Conservation (phyloP, 35 echinoderm and acorn worm genomes). For the Strongylocentrotus purpuratus region DNA sequence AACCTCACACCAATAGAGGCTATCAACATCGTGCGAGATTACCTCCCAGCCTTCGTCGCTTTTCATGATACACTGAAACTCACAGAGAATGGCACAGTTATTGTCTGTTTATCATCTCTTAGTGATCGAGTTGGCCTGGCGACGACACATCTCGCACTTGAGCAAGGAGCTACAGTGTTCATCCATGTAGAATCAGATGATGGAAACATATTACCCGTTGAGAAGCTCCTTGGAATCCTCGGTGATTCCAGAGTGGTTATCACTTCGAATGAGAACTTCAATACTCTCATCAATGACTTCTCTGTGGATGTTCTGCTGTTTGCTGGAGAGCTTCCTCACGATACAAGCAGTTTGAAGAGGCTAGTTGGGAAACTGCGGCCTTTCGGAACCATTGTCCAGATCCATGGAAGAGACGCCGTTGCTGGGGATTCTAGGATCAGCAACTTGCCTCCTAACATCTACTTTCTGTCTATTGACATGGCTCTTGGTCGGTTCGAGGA, state of each 20-base stretch:
- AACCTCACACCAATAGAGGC: conserved; percentile 89
- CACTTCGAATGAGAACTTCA: conserved; percentile 90
- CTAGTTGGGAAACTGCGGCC: conserved; percentile 83
- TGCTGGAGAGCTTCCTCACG: conserved; percentile 90
- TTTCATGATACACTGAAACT: conserved; percentile 91
- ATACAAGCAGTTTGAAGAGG: conserved; percentile 68
- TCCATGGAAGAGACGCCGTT: conserved; percentile 72
- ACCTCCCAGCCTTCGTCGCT: conserved; percentile 92
- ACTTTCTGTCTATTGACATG: conserved; percentile 91
- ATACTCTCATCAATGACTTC: conserved; percentile 84
- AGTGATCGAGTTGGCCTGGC: conserved; percentile 91
- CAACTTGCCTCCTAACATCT: conserved; percentile 83
- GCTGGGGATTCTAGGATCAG: conserved; percentile 70
- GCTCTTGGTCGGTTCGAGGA: conserved; percentile 78
- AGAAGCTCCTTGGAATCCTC: conserved; percentile 92
- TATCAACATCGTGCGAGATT: conserved; percentile 92
- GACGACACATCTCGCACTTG: conserved; percentile 88
- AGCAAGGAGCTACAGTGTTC: conserved; percentile 93
- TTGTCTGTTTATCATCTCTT: conserved; percentile 84
- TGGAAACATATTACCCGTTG: conserved; percentile 87
- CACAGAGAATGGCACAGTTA: conserved; percentile 89
- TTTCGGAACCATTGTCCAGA: conserved; percentile 92
- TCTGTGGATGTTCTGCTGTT: conserved; percentile 93
- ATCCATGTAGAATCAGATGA: conserved; percentile 92
- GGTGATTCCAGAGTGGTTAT: conserved; percentile 93